phyloP scores from a whole-genome alignment of 2,113 vertebrate genomes.

The Salminus brasiliensis region DNA sequence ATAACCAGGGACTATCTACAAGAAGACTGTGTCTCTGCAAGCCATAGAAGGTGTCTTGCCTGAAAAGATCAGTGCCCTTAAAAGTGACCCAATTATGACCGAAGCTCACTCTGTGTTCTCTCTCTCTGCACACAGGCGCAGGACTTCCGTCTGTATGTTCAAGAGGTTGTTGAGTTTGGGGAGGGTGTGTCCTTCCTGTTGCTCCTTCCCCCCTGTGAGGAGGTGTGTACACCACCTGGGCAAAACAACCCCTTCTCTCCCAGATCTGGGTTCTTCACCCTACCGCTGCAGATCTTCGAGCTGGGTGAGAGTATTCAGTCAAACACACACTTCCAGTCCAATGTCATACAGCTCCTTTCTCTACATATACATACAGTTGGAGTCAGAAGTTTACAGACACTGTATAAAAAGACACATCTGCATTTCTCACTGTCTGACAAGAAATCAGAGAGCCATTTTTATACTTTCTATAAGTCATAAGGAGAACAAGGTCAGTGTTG shows the following conservation, averaged over 20 bases:
- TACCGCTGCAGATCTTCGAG: conserved; percentile 91
- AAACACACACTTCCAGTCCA: conserved; percentile 9
- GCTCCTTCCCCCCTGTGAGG: conserved; percentile 86
- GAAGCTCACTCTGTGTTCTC: neutral
- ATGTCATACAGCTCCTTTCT: no score
- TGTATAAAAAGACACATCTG: no score
- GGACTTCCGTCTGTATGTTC: conserved; percentile 89
- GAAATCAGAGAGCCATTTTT: no score
- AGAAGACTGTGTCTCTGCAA: no score
- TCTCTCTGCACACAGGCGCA: conserved; percentile 73
- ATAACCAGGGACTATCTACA: no score
- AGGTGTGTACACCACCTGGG: conserved; percentile 87
- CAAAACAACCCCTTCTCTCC: conserved; percentile 88
- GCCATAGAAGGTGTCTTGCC: no score
- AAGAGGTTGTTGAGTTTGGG: conserved; percentile 89
- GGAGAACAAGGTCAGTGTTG: no score
- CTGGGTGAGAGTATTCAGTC: conserved; percentile 75
- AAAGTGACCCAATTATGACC: neutral
- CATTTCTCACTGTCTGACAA: no score
- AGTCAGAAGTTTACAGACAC: no score
- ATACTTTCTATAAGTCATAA: no score
- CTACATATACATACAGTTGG: no score
- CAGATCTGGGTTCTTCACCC: conserved; percentile 82
- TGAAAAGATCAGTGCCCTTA: no score
- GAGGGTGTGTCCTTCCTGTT: conserved; percentile 87